Evolutionary conservation across 2,113 vertebrate genomes (phyloP).

Genomic region (Triplophysa dalaica): DNA sequence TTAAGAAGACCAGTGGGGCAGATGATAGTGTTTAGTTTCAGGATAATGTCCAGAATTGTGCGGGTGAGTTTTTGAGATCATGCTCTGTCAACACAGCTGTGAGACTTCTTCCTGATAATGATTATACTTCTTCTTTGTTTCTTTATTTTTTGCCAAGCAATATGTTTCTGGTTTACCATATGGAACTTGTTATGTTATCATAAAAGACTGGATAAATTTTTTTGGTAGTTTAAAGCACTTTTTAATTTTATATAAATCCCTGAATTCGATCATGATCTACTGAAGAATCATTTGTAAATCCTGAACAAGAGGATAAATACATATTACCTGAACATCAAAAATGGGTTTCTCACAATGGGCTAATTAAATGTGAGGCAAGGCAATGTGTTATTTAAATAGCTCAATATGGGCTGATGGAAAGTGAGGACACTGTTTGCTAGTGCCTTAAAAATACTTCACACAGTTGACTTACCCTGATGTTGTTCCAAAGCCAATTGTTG

Average conservation of each 20-base stretch:
- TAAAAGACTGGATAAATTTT: neutral
- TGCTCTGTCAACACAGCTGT: neutral
- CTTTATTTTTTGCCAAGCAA: neutral
- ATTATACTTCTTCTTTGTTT: neutral
- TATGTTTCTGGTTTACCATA: neutral
- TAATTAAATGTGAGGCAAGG: neutral
- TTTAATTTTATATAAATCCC: no score
- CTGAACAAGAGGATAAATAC: neutral
- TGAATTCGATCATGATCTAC: neutral
- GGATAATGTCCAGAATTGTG: neutral
- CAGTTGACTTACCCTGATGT: neutral
- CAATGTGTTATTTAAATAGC: conserved; percentile 1
- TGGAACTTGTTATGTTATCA: neutral
- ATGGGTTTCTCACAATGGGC: neutral
- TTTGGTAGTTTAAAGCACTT: neutral
- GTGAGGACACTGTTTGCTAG: neutral
- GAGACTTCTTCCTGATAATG: neutral
- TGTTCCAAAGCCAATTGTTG: neutral
- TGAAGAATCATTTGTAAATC: neutral
- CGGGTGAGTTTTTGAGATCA: neutral
- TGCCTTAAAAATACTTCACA: neutral
- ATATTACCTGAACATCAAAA: conserved; percentile 10
- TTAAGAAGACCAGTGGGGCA: neutral
- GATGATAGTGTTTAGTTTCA: conserved; percentile 15
- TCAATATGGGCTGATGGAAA: neutral